Evolutionary conservation across 2,888 invertebrate species (phyloP), one percentile per base, ranked within the genome.

Genomic region (Andrena flavipes): DNA sequence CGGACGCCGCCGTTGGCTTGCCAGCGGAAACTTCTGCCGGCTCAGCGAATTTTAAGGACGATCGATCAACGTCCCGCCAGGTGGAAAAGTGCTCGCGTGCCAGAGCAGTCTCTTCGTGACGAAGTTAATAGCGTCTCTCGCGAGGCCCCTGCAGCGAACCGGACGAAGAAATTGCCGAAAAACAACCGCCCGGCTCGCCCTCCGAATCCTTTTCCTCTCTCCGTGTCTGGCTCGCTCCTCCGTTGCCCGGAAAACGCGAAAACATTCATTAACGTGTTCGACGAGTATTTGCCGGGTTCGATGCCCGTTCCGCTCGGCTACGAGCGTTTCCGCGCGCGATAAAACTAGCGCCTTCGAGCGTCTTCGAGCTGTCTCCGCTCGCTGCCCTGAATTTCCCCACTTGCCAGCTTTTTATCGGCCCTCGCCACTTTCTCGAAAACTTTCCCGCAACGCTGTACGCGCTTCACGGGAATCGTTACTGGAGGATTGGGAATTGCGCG

Each of bases 41-140:
- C 77, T 76, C 71, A 56, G 72, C 60, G 63, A 86, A 89, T 84
- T 85, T 90, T 82, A 72, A 54, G 62, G 76, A 59, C 86, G 86
- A 89, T 89, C 89, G 84, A 89, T 89, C 89, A 89, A 87, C 85
- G 88, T 88, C 84, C 77, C 20, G 75, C 75, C 74, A 60, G 74
- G 60, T 72, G 84, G 87, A 84, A 87, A 86, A 84, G 72, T 79
- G 84, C 70, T 88, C 86, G 87, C 87, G 86, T 85, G 85, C 78
- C 85, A 26, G 70, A 48, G 70, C 30, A 75, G 79, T 83, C 82
- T 83, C 74, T 77, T 81, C 88, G 90, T 80, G 87, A 89, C 85
- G 81, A 85, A 86, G 87, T 87, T 89, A 86, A 89, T 88, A 82
- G 88, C 82, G 81, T 71, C 65, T 65, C 60, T 6, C 42, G 54